Percentiles rank a stretch among this genome's conserved stretches.
Conservation (phyloP, 2,888 invertebrate genomes). For the Zeuzera pyrina region DNA sequence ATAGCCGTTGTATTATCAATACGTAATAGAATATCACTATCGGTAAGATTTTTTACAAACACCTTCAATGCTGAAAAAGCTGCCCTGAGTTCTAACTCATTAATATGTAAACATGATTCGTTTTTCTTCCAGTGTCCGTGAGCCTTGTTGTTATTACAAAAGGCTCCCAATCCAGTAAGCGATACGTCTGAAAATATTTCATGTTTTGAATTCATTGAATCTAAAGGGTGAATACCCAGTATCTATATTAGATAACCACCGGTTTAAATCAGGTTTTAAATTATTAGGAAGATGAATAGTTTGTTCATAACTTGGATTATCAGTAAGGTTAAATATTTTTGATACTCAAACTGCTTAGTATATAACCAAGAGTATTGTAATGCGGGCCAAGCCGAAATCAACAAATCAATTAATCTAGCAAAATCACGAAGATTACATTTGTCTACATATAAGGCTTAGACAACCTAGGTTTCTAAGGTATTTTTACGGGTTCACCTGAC, state of each 20-base stretch:
- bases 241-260: conserved; percentile 7
- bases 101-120: conserved; percentile 13
- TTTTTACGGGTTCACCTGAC: not conserved
- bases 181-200: conserved; percentile 21
- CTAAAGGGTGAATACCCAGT: not conserved
- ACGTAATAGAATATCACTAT: conserved; percentile 13
- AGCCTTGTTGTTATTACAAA: conserved; percentile 8
- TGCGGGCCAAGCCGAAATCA: conserved; percentile 23
- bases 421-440: conserved; percentile 17
- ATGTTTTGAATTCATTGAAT: conserved; percentile 5
- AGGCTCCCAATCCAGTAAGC: conserved; percentile 14
- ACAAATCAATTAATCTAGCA: conserved; percentile 15
- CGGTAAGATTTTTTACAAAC: conserved; percentile 12
- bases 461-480: no score
- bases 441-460: no score
- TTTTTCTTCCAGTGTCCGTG: conserved; percentile 9
- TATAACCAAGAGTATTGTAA: conserved; percentile 25
- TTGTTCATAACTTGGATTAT: not conserved
- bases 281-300: not conserved
- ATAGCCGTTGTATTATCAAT: conserved; percentile 19
- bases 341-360: conserved; percentile 17
- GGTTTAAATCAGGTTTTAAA: conserved; percentile 5
- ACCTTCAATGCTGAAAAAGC: conserved; percentile 17
- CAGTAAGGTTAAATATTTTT: conserved; percentile 4
- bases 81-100: conserved; percentile 18